phyloP scores from a whole-genome alignment of 2,113 vertebrate genomes.

The Paratilapia polleni region DNA sequence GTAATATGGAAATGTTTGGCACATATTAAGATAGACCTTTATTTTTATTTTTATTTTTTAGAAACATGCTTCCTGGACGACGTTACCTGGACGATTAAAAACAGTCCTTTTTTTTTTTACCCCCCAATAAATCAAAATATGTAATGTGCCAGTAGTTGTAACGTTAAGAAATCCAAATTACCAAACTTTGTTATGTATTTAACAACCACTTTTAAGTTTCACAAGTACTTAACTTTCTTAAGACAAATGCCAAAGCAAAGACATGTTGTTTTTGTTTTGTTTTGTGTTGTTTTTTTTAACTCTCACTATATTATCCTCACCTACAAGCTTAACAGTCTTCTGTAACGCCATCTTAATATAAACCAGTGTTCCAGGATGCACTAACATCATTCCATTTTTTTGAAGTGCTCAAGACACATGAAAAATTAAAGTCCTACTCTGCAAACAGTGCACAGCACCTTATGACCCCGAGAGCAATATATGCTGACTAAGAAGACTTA shows the following conservation, averaged over 20 bases:
- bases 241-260: background rate
- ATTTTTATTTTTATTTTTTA: background rate
- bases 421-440: conserved; percentile 1
- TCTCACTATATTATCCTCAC: background rate
- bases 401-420: conserved; percentile 27
- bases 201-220: background rate
- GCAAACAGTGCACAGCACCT: conserved; percentile 31
- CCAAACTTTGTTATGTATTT: background rate
- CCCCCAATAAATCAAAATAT: background rate
- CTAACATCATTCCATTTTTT: conserved; percentile 15
- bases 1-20: background rate
- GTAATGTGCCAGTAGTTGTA: background rate
- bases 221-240: background rate
- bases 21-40: background rate
- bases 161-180: background rate
- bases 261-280: no score
- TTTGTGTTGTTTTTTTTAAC: fast-evolving
- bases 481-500: conserved; percentile 14
- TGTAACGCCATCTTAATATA: conserved; percentile 4
- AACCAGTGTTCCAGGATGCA: conserved; percentile 8
- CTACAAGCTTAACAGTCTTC: conserved; percentile 1
- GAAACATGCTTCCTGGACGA: background rate
- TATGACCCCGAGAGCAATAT: background rate
- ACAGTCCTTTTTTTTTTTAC: no score
- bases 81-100: background rate